Percentiles rank a stretch among this genome's conserved stretches.
Evolutionary conservation across 2,113 vertebrate species (phyloP).

Genomic region (Pelusios castaneus): DNA sequence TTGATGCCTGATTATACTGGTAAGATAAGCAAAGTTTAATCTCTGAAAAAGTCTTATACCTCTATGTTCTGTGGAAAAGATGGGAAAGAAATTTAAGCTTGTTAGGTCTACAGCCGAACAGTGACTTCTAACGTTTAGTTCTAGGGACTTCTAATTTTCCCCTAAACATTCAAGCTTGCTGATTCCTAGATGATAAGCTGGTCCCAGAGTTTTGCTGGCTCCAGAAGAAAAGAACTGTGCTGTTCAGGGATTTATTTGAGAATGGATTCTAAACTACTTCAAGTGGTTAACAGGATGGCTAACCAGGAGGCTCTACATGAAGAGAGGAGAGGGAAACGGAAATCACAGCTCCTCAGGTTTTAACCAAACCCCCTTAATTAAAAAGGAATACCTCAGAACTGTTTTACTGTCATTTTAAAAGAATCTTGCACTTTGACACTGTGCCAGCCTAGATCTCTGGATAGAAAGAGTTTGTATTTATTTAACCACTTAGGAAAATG

Average conservation of each 20-base stretch:
- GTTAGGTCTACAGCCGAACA: rapidly evolving
- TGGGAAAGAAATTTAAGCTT: slow-evolving; percentile 13
- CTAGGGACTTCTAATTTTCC: too few relatives aligned
- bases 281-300: slow-evolving; percentile 1
- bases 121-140: not conserved
- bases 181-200: slow-evolving; percentile 4
- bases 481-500: slow-evolving; percentile 33
- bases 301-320: slow-evolving; percentile 60
- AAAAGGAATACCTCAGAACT: slow-evolving; percentile 30
- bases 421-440: not conserved
- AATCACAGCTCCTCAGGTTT: slow-evolving; percentile 51
- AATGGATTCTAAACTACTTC: slow-evolving; percentile 39
- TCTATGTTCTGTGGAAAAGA: not conserved
- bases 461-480: slow-evolving; percentile 48
- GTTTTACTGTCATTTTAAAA: slow-evolving; percentile 31
- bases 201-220: slow-evolving; percentile 4
- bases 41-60: not conserved
- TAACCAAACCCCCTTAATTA: slow-evolving; percentile 22
- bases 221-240: not conserved
- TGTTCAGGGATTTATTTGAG: not conserved
- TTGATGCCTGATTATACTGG: not conserved
- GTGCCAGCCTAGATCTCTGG: not conserved
- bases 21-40: not conserved
- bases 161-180: not conserved
- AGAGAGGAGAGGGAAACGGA: slow-evolving; percentile 40